Evolutionary conservation across 2,888 invertebrate species (phyloP), one percentile per base, ranked within the genome.

Genomic region (Calameuta idolon): DNA sequence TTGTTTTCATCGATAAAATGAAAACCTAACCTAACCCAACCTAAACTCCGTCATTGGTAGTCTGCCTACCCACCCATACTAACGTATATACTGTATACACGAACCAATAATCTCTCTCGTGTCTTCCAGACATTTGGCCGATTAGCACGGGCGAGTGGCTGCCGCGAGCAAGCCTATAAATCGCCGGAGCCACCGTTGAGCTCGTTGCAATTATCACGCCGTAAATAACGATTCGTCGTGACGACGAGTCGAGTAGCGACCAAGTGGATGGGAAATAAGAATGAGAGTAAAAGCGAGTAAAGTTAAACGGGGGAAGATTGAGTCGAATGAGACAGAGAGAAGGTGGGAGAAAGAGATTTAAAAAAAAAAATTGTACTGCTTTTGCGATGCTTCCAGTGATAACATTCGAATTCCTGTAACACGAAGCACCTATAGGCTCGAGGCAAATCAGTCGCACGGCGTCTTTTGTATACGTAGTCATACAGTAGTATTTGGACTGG

Each of bases 291-390:
- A 55, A 55, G 55, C 55, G 55, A 55, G 55, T 23, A 55, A 23
- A 23, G 23, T 23, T 55, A 55, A 89, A 85, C 82, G 79, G 81
- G 79, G 77, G 80, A 79, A 80, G 85, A 88, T 88, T 87, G 87
- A 83, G 84, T 80, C 77, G 83, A 84, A 84, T 83, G 82, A 76
- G 81, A 81, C 81, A 76, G 75, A 71, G 75, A 77, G 76, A 69
- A 35, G 31, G n/a, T 31, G 9, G 33, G 69, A 34, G 33, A 33
- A 15, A 40, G 75, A 76, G 78, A 80, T 55, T 23, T 9, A 55
- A 23, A 55, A 37, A 37, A 12, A 40, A 5, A 55, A 23, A 40
- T 55, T 23, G 9, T 55, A 55, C 55, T 9, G 23, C 15, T 9
- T 55, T 55, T 23, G 23, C 55, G 55, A 55, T 55, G 23, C 55